phyloP scores from a whole-genome alignment of 1,140 invertebrate species.

The Liolophura sinensis region DNA sequence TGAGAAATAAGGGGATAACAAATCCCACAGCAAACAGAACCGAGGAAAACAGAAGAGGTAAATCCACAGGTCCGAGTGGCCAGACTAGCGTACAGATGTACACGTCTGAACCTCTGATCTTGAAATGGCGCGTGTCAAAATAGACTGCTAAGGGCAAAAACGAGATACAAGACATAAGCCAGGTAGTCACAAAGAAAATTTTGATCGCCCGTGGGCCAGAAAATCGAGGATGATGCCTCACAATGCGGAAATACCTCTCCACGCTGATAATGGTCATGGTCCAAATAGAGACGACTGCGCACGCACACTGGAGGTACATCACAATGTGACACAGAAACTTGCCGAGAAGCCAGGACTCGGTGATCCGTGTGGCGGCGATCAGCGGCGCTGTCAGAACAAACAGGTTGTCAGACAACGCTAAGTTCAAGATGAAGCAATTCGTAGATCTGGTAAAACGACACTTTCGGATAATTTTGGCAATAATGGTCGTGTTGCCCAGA shows the following conservation, averaged over 20 bases:
- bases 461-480: conserved; percentile 27
- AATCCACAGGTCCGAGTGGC: conserved; percentile 23
- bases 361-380: conserved; percentile 33
- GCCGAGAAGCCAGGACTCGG: conserved; percentile 39
- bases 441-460: conserved; percentile 32
- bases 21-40: conserved; percentile 27
- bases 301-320: conserved; percentile 32
- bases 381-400: conserved; percentile 35
- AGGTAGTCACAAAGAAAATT: conserved; percentile 27
- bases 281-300: conserved; percentile 42
- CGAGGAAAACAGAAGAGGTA: conserved; percentile 26
- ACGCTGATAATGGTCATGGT: conserved; percentile 47
- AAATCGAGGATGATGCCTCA: conserved; percentile 12
- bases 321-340: conserved; percentile 31
- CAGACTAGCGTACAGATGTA: conserved; percentile 42
- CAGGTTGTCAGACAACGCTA: conserved; percentile 40
- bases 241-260: conserved; percentile 42
- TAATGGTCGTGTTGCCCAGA: conserved; percentile 32
- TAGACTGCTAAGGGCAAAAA: conserved; percentile 35
- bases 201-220: conserved; percentile 22
- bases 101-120: conserved; percentile 16
- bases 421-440: conserved; percentile 43
- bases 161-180: conserved; percentile 24
- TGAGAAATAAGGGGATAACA: conserved; percentile 29
- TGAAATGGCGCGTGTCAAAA: conserved; percentile 30